These are phyloP conservation scores for Naja naja DNA, from an alignment of 2,113 vertebrate species.

Conservation along the genomic window DNA sequence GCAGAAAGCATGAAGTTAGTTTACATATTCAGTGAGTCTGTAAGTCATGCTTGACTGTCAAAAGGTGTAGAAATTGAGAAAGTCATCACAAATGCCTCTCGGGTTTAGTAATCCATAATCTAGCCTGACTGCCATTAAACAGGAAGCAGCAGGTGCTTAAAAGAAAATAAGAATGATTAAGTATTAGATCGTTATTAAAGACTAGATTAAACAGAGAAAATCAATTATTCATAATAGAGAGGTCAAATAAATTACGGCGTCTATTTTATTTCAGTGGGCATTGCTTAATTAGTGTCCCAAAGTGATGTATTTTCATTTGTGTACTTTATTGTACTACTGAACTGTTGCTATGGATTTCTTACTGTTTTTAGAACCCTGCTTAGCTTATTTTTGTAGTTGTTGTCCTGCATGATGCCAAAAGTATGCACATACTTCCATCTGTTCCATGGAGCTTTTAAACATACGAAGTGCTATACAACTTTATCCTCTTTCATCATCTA, in stretches of 20 bases:
- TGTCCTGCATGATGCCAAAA: background rate
- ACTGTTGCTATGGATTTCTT: background rate
- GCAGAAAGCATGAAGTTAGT: background rate
- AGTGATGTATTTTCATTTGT: background rate
- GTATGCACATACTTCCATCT: background rate
- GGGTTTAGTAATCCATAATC: background rate
- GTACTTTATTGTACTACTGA: background rate
- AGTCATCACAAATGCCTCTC: background rate
- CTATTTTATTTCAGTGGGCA: background rate
- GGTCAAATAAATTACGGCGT: background rate
- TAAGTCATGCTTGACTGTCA: background rate
- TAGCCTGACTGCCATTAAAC: background rate
- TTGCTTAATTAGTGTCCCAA: background rate
- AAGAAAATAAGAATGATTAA: background rate
- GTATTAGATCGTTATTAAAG: background rate
- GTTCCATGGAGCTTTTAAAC: background rate
- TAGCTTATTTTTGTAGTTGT: background rate
- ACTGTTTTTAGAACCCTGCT: background rate
- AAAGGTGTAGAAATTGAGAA: background rate
- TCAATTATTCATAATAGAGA: background rate
- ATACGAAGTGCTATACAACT: background rate
- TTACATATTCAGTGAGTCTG: background rate
- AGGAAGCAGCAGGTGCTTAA: background rate
- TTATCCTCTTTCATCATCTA: background rate
- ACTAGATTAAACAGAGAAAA: background rate